A percentile compares a stretch with the other conserved stretches of the same genome.
phyloP scores from a whole-genome alignment of 2,797 vertebrate genomes.

The Bradypus variegatus region DNA sequence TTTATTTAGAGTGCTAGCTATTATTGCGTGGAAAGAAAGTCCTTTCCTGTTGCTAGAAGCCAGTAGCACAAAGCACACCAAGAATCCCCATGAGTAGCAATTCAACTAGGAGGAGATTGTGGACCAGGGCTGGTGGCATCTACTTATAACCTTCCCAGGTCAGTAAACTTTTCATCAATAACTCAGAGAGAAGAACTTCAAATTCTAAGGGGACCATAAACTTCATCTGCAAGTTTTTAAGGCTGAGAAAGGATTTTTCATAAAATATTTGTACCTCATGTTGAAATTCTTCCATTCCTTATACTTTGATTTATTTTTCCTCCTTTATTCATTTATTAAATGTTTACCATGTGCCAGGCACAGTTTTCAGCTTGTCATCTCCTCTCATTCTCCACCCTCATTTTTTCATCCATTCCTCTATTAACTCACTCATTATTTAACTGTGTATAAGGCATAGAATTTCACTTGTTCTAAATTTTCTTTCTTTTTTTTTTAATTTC shows the following conservation, averaged over 20 bases:
- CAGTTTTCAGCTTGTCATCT: neutral
- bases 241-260: neutral
- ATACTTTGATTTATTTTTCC: neutral
- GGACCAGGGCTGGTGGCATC: neutral
- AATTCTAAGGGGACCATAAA: constrained; percentile 13
- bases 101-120: neutral
- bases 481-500: neutral
- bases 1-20: neutral
- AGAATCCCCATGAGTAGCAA: neutral
- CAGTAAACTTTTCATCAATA: neutral
- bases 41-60: neutral
- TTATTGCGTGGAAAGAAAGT: neutral
- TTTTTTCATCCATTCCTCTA: neutral
- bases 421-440: neutral
- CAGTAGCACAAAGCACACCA: neutral
- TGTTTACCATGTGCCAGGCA: neutral
- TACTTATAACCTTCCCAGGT: neutral
- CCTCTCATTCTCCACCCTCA: neutral
- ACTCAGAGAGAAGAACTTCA: constrained; percentile 31
- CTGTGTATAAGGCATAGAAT: neutral
- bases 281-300: constrained; percentile 8
- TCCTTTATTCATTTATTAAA: neutral
- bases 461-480: neutral
- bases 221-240: constrained; percentile 11
- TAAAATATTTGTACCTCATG: neutral